A percentile compares a stretch with the other conserved stretches of the same genome.
phyloP scores from a whole-genome alignment of 2,797 vertebrate species.

The Anguilla pacifica region DNA sequence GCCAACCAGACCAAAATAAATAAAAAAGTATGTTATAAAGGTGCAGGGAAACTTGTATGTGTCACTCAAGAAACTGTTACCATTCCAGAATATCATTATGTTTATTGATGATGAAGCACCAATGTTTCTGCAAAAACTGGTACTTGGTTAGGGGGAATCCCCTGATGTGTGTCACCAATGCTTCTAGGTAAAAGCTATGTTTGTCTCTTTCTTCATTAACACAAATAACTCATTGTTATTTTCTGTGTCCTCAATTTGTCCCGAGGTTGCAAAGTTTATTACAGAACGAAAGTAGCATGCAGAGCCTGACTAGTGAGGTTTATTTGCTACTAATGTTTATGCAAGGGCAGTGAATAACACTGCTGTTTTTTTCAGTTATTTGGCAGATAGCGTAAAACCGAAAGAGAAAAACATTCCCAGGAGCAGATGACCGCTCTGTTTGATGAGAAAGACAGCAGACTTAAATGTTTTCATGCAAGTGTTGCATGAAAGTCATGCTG shows the following conservation, averaged over 20 bases:
- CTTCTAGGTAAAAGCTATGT: background rate
- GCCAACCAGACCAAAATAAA: background rate
- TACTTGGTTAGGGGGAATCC: background rate
- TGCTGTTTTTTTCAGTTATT: too few relatives aligned
- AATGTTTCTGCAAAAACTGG: background rate
- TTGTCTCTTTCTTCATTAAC: background rate
- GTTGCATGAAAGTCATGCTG: background rate
- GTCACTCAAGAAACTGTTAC: background rate
- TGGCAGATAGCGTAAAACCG: background rate
- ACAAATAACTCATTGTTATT: background rate
- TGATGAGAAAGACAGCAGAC: background rate
- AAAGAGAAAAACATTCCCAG: background rate
- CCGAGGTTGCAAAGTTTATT: background rate
- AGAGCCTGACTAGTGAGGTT: background rate
- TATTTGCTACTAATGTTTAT: background rate
- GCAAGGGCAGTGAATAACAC: background rate
- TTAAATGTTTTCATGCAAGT: background rate
- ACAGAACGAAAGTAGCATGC: background rate
- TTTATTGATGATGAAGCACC: background rate
- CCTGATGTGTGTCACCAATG: background rate
- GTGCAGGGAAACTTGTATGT: background rate
- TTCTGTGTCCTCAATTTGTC: background rate
- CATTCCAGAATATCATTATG: background rate
- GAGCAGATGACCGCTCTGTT: background rate
- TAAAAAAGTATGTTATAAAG: background rate